A percentile compares a stretch with the other conserved stretches of the same genome.
phyloP scores from a whole-genome alignment of 2,888 invertebrate species.

The Girardia tigrina region DNA sequence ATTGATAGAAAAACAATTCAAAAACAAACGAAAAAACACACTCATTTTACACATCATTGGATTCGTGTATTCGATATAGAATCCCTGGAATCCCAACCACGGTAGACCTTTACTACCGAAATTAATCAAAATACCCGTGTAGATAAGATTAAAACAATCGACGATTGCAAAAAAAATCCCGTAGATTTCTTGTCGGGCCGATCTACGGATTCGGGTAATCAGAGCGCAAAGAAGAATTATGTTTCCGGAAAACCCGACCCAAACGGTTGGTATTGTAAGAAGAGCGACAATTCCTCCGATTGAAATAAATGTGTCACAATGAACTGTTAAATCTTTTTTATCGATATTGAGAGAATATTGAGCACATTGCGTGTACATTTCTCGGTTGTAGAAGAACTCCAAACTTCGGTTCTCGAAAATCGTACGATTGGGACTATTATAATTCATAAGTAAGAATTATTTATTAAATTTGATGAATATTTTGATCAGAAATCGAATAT shows the following conservation, averaged over 20 bases:
- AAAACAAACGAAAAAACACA: neutral
- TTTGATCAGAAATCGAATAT: too few relatives aligned
- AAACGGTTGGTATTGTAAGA: neutral
- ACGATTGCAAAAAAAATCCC: neutral
- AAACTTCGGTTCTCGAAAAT: neutral
- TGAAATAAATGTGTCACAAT: constrained; percentile 13
- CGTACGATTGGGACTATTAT: neutral
- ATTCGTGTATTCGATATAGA: neutral
- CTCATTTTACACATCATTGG: neutral
- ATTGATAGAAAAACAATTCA: neutral
- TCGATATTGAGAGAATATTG: neutral
- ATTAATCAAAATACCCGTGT: neutral
- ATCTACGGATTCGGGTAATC: neutral
- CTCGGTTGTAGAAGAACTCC: constrained; percentile 18
- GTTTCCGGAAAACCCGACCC: neutral
- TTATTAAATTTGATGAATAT: too few relatives aligned
- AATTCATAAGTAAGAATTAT: too few relatives aligned
- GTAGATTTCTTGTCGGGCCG: neutral
- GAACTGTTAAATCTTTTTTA: neutral
- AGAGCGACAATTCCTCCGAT: constrained; percentile 11
- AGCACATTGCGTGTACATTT: constrained; percentile 3
- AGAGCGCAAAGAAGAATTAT: neutral
- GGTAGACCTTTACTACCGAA: constrained; percentile 1
- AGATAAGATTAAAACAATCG: neutral
- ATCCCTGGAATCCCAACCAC: constrained; percentile 7